These are phyloP conservation scores for Nannobrachium achirus DNA, from an alignment of 2,113 vertebrate genomes.

Conservation along the genomic window DNA sequence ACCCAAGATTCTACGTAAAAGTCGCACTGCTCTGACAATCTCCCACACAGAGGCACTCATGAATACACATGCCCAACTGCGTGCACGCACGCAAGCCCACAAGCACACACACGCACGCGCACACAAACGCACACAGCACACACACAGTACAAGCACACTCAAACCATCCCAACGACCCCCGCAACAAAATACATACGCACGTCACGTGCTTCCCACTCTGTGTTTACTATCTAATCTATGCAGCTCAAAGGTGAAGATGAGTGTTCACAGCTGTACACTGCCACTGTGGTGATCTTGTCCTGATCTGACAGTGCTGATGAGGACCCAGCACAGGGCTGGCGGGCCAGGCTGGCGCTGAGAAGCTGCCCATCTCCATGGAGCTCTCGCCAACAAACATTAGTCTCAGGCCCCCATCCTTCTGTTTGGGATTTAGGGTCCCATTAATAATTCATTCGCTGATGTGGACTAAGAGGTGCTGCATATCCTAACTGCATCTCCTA, in stretches of 20 bases:
- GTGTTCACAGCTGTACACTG: constrained; percentile 35
- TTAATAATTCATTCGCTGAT: constrained; percentile 72
- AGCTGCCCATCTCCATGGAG: constrained; percentile 46
- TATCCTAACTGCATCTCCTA: constrained; percentile 37
- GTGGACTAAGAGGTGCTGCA: constrained; percentile 51
- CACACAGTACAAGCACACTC: neutral
- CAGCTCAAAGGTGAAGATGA: constrained; percentile 44
- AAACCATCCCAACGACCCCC: no score
- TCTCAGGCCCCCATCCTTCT: constrained; percentile 57
- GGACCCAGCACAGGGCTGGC: constrained; percentile 40
- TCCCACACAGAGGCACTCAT: no score
- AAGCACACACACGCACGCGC: neutral
- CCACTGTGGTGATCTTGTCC: constrained; percentile 52
- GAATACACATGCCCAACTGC: no score
- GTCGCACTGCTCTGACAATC: no score
- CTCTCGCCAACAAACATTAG: constrained; percentile 68
- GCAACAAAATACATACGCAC: neutral
- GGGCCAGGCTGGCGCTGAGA: constrained; percentile 56
- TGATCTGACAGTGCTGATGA: constrained; percentile 37
- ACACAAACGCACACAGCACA: neutral
- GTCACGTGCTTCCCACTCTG: neutral
- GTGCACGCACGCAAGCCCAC: neutral
- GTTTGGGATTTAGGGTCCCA: constrained; percentile 65
- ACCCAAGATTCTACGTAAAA: no score
- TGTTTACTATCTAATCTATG: neutral